Evolutionary conservation across 2,113 vertebrate species (phyloP).

Genomic region (Platichthys stellatus): DNA sequence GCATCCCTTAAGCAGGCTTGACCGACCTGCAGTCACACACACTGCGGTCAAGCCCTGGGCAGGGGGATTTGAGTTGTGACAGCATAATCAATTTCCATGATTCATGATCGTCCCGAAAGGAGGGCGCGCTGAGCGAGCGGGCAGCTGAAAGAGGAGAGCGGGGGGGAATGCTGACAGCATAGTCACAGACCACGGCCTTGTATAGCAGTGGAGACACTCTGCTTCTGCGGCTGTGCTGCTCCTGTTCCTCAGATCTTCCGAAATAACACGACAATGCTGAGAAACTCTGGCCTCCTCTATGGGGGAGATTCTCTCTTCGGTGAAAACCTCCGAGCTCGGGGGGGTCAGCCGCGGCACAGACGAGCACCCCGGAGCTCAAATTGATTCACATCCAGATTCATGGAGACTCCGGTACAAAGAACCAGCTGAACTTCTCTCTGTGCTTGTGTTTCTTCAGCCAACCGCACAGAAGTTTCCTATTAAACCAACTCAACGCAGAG

Average conservation of each 20-base stretch:
- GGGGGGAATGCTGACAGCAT: conserved; percentile 71
- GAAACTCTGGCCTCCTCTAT: background rate
- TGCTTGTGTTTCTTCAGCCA: background rate
- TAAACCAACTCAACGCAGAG: conserved; percentile 1
- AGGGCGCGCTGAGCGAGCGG: conserved; percentile 59
- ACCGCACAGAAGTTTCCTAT: conserved; percentile 23
- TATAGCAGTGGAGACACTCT: conserved; percentile 39
- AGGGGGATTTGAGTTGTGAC: conserved; percentile 79
- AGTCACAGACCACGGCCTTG: conserved; percentile 42
- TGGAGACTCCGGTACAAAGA: background rate
- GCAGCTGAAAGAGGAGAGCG: conserved; percentile 72
- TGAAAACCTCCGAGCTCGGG: conserved; percentile 21
- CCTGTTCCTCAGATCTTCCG: conserved; percentile 28
- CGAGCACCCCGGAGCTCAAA: conserved; percentile 19
- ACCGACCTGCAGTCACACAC: conserved; percentile 80
- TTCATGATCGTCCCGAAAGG: conserved; percentile 73
- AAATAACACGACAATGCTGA: conserved; percentile 30
- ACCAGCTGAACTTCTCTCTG: conserved; percentile 15
- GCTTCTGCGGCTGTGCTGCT: conserved; percentile 8
- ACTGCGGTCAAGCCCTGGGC: conserved; percentile 70
- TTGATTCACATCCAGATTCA: conserved; percentile 21
- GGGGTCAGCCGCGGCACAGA: conserved; percentile 31
- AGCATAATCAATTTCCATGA: conserved; percentile 82
- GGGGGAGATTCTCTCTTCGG: conserved; percentile 19
- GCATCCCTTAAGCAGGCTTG: conserved; percentile 78